Base-by-base conservation (phyloP, 1,140 invertebrate species). In the Arctopsyche grandis region DNA sequence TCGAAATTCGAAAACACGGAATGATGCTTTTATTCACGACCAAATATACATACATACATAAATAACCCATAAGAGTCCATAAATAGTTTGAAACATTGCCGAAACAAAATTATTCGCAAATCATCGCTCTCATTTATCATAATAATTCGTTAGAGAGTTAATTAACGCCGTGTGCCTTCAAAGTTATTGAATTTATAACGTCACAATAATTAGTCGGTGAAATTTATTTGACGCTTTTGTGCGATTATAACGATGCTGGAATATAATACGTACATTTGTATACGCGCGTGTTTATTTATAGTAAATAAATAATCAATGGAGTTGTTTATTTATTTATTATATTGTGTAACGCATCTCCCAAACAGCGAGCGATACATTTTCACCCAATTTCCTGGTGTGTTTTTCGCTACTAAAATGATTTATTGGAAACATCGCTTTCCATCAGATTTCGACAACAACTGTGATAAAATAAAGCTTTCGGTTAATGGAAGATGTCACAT, bases 361-460 rank as follows among this genome's bases (percentile, higher is more conserved):
- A 38, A 38, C 3, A 7, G 12, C 16, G 21, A 66, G 14, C 24
- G 63, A 66, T 66, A 26, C 24, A 66, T 66, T 9, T 66, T 66
- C 63, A 22, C 24, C 14, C 63, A 66, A 66, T 66, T 66, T 66
- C 63, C 63, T 29, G 63, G 63, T 66, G 24, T 66, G 63, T 29
- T 66, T 66, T 66, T 26, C 63, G 63, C 48, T 22, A 21, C 69
- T 5, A 71, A 71, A 44, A 38, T 71, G 69, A 71, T 71, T 71
- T 71, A 71, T 71, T 71, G 69, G 22, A 71, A 71, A 46, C 44
- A 46, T 71, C 21, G n/a, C 26, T 48, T 46, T 44, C 69, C 44
- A 71, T 71, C 69, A 71, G 69, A 48, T 71, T 71, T 71, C 69
- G 16, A 44, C 69, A 71, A 46, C 69, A 71, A 71, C 44, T 71